Evolutionary conservation across 2,888 invertebrate genomes (phyloP), one percentile per base, ranked within the genome.

Genomic region (Acleris laterana): DNA sequence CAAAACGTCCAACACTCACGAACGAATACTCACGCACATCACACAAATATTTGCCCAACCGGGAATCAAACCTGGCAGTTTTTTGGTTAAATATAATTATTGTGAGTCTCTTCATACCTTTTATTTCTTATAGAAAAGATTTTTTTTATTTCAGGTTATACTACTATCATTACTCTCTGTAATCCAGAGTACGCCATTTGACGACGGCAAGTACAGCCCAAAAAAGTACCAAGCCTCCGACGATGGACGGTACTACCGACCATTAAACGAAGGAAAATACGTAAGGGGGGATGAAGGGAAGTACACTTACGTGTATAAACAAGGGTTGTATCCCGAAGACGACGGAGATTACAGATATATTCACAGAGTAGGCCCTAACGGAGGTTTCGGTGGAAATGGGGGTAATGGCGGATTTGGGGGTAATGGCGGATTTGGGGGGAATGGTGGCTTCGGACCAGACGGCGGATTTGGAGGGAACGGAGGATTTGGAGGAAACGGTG

Each of bases 331-430:
- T 56, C 87, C 84, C 2, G 80, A 75, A 32, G 85, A 82, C 61
- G 93, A 93, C n/a, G 90, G 90, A n/a, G 86, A 90, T 55, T 93
- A 93, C 16, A 86, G 93, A 66, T 94, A 93, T 71, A 84, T 91
- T 0, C 94, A 94, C 70, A 78, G 86, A 25, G 89, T 82, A 0
- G 84, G 87, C 4, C 89, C 89, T 1, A 70, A 82, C 50, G 87
- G 86, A 25, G 84, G 82, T 9, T 75, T 78, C 61, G 87, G 87
- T 13, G 81, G 83, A 0, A 74, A 74, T 59, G 80, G 76, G 2
- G 78, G 78, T 0, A 68, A 73, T 25, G 90, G 90, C 0, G 81
- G 79, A 1, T 52, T 69, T 28, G 85, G 84, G 11, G 82, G 78
- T 1, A 67, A 72, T 28, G 84, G 84, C 11, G 78, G 75, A 0